Evolutionary conservation across 2,113 vertebrate genomes (phyloP), one percentile per base, ranked within the genome.

Genomic region (Gulo gulo): DNA sequence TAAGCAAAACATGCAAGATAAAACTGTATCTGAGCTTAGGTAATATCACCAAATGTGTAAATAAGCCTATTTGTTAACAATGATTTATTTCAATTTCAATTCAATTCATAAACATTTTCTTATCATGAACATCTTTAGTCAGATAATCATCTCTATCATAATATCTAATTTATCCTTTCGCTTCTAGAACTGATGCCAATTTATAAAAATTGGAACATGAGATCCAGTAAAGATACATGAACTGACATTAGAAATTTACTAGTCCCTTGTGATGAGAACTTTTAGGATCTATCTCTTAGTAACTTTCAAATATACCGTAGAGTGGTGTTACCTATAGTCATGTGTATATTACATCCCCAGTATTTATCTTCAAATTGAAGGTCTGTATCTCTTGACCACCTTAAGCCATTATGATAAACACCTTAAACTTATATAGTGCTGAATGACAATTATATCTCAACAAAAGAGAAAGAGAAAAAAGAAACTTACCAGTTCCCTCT

Each of bases 61-160:
- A 82, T 71, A 88, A 92, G 52, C 13, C 39, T 92, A 81, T 55
- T 45, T 91, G n/a, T 83, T 14, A 87, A 76, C 18, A 95, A 92
- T 52, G 89, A 93, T 59, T 97, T 93, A 94, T 83, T 78, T 95
- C 57, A 71, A 79, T 73, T 94, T 92, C 36, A 36, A 7, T 42
- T 73, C 36, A 93, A 80, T 39, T 1, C 61, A 78, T 55, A 83
- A 91, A 80, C 4, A 94, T 90, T 95, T 94, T 86, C 45, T 78
- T 95, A 85, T 83, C 55, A 80, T 88, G 39, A 97, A 74, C 18
- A 87, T 6, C 7, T 71, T 45, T 4, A 93, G 18, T 91, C 69
- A 95, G 36, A 81, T 76, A 73, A 78, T 65, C 24, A 73, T 86
- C n/a, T 93, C 73, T 95, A 24, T 74, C 20, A 4, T 83, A 96